Evolutionary conservation across 2,797 vertebrate genomes (phyloP), one percentile per base, ranked within the genome.

Genomic region (Tragopan temminckii): DNA sequence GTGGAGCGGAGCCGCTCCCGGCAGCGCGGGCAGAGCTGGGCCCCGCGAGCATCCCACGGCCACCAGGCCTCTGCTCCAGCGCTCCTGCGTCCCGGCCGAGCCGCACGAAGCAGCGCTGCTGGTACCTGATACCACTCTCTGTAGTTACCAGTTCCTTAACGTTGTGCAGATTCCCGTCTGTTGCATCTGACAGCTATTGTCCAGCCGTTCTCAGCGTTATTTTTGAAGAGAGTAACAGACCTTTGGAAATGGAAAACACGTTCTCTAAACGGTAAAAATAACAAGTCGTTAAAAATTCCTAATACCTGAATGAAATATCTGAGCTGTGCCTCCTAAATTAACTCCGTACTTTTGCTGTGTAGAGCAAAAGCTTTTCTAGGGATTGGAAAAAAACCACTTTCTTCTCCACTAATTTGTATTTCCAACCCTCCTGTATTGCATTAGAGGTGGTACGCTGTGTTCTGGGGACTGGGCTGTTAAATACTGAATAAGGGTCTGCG

Each of bases 91-190:
- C 91, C 85, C 74, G 79, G 50, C 80, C 35, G 24, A 5, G 11
- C 92, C 77, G 36, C 50, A 53, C 81, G 79, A 91, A 95, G 78
- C 85, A 86, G 38, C 71, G 23, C 68, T 53, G 40, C 91, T 84
- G 88, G 68, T 84, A 88, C 80, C 85, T 91, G 89, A 89, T 85
- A 86, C 79, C 88, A 86, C 83, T 81, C 57, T 70, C 83, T 84
- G 67, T 33, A 91, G 82, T 82, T 85, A 89, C 82, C 62, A 82
- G 52, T 80, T 96, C 88, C 89, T 96, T 94, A 95, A 93, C 80
- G 68, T 95, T 91, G 90, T 90, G 91, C 89, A 86, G 82, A 70
- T 93, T 92, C 79, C 58, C 74, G 74, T 81, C 74, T 83, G 61
- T 84, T 93, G 81, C 24, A n/a, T 77, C 85, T 84, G 94, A 88